phyloP scores from a whole-genome alignment of 1,140 invertebrate species.

The Aphelenchoides besseyi region DNA sequence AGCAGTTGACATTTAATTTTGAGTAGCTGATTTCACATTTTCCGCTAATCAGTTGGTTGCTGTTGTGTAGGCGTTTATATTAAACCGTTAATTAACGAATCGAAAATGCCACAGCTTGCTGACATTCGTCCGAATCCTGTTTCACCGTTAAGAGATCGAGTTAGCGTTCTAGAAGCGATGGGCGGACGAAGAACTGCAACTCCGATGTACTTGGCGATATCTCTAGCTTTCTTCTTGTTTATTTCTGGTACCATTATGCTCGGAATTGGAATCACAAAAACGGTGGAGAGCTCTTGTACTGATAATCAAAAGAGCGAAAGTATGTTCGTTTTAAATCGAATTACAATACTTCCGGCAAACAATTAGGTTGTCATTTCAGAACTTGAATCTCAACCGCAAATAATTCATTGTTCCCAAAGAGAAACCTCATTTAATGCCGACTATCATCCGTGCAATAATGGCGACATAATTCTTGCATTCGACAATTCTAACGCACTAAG shows the following conservation, averaged over 20 bases:
- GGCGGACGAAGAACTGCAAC: background rate
- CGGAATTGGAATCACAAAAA: background rate
- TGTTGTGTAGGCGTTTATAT: background rate
- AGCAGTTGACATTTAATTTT: background rate
- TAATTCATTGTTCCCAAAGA: background rate
- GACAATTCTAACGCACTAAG: background rate
- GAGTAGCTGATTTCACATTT: too few relatives aligned
- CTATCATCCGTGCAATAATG: background rate
- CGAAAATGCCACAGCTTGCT: background rate
- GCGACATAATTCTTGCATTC: background rate
- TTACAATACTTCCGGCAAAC: background rate
- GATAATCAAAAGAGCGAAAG: background rate
- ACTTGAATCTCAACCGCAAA: background rate
- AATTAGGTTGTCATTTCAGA: background rate
- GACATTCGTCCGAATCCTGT: background rate
- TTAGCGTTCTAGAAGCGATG: constrained; percentile 5
- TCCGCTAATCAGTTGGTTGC: too few relatives aligned
- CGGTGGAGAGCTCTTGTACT: background rate
- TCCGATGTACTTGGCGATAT: background rate
- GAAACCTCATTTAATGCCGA: background rate
- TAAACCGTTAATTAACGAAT: constrained; percentile 4
- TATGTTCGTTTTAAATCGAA: background rate
- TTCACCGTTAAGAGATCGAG: background rate
- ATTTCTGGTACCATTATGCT: constrained; percentile 1
- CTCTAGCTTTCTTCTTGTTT: background rate